Evolutionary conservation across 2,797 vertebrate species (phyloP).

Genomic region (Phrynocephalus forsythii): DNA sequence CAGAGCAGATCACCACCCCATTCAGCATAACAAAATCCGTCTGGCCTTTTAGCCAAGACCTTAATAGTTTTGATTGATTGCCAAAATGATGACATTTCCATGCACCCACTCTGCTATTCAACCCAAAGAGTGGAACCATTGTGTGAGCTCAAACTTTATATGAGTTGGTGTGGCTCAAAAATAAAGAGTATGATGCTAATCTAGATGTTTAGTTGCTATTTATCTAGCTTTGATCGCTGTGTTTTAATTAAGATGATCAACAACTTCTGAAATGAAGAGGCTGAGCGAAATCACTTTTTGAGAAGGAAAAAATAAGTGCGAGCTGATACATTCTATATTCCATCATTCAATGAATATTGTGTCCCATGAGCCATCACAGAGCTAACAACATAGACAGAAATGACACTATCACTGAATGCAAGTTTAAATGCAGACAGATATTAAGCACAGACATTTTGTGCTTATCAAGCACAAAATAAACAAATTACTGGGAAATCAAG

Average conservation of each 20-base stretch:
- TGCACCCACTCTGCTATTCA: constrained; percentile 67
- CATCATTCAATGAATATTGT: neutral
- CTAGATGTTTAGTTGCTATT: constrained; percentile 54
- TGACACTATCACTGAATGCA: neutral
- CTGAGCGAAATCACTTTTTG: neutral
- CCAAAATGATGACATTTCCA: constrained; percentile 70
- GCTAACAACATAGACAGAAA: neutral
- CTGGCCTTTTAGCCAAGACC: constrained; percentile 53
- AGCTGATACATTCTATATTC: neutral
- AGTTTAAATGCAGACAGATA: neutral
- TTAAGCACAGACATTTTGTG: neutral
- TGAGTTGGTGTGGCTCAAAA: constrained; percentile 52
- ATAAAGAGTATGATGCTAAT: constrained; percentile 54
- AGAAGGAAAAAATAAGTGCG: neutral
- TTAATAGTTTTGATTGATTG: constrained; percentile 68
- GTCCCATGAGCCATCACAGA: neutral
- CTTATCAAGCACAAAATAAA: neutral
- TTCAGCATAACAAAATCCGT: constrained; percentile 60
- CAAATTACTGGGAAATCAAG: neutral
- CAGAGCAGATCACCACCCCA: constrained; percentile 47
- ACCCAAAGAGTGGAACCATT: constrained; percentile 62
- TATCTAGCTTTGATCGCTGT: constrained; percentile 15
- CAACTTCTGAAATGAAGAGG: neutral
- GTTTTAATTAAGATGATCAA: neutral
- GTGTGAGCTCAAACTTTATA: constrained; percentile 50